Evolutionary conservation across 2,888 invertebrate genomes (phyloP), one percentile per base, ranked within the genome.

Genomic region (Drosophila incognita): DNA sequence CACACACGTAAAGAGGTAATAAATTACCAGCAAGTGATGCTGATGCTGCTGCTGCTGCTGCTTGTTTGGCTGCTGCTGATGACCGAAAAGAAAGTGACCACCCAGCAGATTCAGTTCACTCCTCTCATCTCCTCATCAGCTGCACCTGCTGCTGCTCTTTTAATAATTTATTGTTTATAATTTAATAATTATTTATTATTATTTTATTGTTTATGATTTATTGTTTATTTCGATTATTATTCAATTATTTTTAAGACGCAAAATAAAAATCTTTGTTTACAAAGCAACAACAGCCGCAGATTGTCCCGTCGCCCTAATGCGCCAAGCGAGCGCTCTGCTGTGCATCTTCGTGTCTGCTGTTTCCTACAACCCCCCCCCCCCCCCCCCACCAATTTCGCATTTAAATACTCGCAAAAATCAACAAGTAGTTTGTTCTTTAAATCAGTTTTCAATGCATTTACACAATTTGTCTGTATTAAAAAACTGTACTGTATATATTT

Each of bases 31-130:
- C 24, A 15, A 46, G 21, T 35, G 40, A 29, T 38, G 53, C 42
- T 35, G 38, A 8, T 69, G 29, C 27, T 67, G 64, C 36, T 35
- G 38, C 11, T n/a, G n/a, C n/a, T 69, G 29, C 27, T 67, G 64
- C 42, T 51, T 13, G 13, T 35, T 7, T 36, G 7, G 36, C 36
- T 38, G 18, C 38, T 18, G 38, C 24, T 24, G 46, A 15, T 46
- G 24, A 46, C 7, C 46, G 24, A 46, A 46, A 46, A 46, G 46
- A 46, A 46, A 46, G 24, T 24, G 24, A 24, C 46, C 15, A 24
- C 24, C 46, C 15, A 46, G 24, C 42, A 46, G 21, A 46, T 15
- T 46, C 21, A 46, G 13, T 7, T 21, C 4, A 21, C 21, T 46
- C 21, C 15, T 24, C 21, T 46, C 7, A 29, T 29, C 29, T 7